A percentile compares a stretch with the other conserved stretches of the same genome.
These are phyloP conservation scores for Caloenas nicobarica DNA, from an alignment of 2,113 vertebrate species.

Conservation along the genomic window DNA sequence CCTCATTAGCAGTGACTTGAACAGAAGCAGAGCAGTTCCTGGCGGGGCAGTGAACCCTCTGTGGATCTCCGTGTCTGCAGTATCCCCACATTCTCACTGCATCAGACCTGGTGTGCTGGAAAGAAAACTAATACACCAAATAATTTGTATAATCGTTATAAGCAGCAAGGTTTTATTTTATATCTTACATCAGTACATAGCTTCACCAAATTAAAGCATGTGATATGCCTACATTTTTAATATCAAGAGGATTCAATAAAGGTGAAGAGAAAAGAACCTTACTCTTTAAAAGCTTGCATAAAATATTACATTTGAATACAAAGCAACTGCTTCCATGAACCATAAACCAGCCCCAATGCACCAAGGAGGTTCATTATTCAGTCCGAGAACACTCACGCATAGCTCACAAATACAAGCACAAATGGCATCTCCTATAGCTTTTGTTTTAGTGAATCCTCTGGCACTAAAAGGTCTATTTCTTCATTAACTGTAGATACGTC, in stretches of 20 bases:
- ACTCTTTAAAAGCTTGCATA: neutral
- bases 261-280: neutral
- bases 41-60: neutral
- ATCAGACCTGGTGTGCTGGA: neutral
- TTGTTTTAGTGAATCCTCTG: neutral
- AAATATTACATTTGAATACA: constrained; percentile 10
- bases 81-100: neutral
- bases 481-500: neutral
- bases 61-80: neutral
- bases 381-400: neutral
- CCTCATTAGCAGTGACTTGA: neutral
- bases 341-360: neutral
- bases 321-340: neutral
- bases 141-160: neutral
- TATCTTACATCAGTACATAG: neutral
- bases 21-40: neutral
- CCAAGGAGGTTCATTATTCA: constrained; percentile 7
- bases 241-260: neutral
- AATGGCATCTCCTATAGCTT: neutral
- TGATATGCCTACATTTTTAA: neutral
- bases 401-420: neutral
- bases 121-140: neutral
- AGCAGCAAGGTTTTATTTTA: neutral
- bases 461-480: neutral
- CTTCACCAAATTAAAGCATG: neutral